Evolutionary conservation across 2,888 invertebrate genomes (phyloP).

Genomic region (Hyppa rectilinea): DNA sequence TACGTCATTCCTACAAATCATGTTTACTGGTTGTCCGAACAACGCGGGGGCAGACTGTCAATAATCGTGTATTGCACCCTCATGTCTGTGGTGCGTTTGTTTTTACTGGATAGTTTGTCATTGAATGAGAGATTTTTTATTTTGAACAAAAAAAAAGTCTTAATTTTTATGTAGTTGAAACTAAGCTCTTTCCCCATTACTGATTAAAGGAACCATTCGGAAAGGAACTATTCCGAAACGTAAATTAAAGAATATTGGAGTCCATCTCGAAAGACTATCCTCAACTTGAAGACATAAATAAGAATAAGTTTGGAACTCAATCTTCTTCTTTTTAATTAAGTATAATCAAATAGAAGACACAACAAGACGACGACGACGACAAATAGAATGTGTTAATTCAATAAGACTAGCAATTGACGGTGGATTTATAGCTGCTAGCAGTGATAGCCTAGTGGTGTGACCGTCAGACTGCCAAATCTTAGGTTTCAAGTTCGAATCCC

Average conservation of each 20-base stretch:
- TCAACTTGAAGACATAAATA: slow-evolving; percentile 7
- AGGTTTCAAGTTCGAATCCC: no score
- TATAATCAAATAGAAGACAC: not conserved
- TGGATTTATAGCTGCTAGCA: no score
- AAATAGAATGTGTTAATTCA: not conserved
- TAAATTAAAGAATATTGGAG: no score
- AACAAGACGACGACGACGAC: no score
- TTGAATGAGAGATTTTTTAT: not conserved
- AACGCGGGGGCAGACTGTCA: slow-evolving; percentile 73
- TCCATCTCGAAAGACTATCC: not conserved
- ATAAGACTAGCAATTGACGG: not conserved
- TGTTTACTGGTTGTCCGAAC: slow-evolving; percentile 75
- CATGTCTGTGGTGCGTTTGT: slow-evolving; percentile 68
- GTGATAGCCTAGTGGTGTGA: no score
- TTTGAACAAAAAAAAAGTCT: not conserved
- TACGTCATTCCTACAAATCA: slow-evolving; percentile 78
- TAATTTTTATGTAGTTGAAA: no score
- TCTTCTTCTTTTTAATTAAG: not conserved
- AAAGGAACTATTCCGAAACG: not conserved
- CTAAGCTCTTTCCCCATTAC: not conserved
- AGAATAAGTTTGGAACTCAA: slow-evolving; percentile 11
- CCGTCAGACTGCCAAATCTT: no score
- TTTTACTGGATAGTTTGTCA: slow-evolving; percentile 14
- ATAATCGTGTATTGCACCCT: slow-evolving; percentile 72
- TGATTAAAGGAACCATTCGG: not conserved